Evolutionary conservation across 2,888 invertebrate species (phyloP).

Genomic region (Lasioglossum vierecki): DNA sequence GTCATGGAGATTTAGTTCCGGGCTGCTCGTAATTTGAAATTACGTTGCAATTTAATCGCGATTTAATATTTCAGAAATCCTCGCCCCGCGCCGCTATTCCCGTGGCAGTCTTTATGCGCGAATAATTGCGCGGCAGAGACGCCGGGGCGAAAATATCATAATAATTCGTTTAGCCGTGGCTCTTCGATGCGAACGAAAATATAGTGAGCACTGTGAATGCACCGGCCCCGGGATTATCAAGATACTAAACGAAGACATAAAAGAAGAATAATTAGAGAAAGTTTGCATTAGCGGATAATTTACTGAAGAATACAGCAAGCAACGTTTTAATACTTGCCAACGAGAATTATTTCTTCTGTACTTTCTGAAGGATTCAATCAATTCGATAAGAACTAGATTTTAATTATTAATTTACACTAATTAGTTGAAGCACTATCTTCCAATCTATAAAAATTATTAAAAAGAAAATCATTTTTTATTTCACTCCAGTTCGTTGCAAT

Average conservation of each 20-base stretch:
- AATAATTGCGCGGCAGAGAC: not conserved
- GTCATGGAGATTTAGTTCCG: constrained; percentile 65
- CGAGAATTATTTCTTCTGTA: not conserved
- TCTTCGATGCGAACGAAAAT: not conserved
- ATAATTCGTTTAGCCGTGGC: not conserved
- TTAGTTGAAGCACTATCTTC: no score
- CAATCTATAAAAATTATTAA: no score
- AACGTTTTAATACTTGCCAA: not conserved
- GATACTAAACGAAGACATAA: not conserved
- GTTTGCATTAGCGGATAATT: not conserved
- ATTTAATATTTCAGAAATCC: constrained; percentile 11
- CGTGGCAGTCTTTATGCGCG: constrained; percentile 22
- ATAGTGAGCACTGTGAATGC: not conserved
- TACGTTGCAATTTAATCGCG: constrained; percentile 69
- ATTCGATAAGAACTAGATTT: no score
- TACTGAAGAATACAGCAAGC: not conserved
- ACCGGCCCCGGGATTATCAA: not conserved
- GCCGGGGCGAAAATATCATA: not conserved
- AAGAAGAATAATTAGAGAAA: not conserved
- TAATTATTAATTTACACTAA: no score
- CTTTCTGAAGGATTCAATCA: not conserved
- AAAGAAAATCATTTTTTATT: no score
- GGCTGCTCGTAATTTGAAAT: constrained; percentile 69
- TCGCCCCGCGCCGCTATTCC: not conserved
- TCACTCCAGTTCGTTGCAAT: no score